Conservation (phyloP, 1,140 invertebrate species). For the Heliothis virescens region DNA sequence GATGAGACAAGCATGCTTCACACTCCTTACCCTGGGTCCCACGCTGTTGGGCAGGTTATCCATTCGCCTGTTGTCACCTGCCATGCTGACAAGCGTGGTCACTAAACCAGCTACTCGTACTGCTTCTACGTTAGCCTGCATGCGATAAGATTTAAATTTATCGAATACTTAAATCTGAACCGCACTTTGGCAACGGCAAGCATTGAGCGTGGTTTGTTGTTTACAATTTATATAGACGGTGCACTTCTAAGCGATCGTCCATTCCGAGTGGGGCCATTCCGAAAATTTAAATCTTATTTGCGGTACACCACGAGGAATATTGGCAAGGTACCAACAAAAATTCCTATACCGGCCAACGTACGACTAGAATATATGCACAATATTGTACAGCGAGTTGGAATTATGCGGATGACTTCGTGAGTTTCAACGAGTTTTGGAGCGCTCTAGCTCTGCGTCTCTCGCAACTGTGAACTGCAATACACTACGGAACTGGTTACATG, state of each 20-base stretch:
- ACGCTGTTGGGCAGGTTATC: conserved; percentile 82
- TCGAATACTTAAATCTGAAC: conserved; percentile 62
- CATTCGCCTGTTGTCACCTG: conserved; percentile 86
- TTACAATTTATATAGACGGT: conserved; percentile 37
- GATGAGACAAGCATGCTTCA: conserved; percentile 66
- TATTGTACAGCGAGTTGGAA: conserved; percentile 54
- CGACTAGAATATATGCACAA: conserved; percentile 55
- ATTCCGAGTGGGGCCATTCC: conserved; percentile 58
- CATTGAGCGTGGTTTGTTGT: conserved; percentile 42
- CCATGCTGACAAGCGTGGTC: conserved; percentile 91
- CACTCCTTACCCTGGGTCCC: conserved; percentile 79
- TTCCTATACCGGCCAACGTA: conserved; percentile 59
- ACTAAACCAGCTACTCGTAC: conserved; percentile 91
- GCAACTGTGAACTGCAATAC: conserved; percentile 56
- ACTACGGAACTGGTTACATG: conserved; percentile 60
- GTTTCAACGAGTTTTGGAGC: conserved; percentile 54
- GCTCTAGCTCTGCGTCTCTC: conserved; percentile 49
- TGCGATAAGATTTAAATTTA: conserved; percentile 85
- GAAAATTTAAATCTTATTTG: conserved; percentile 84
- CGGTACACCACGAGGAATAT: conserved; percentile 60
- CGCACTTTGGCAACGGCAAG: conserved; percentile 50
- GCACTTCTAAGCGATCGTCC: conserved; percentile 50
- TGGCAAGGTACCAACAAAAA: conserved; percentile 68
- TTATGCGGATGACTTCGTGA: conserved; percentile 62
- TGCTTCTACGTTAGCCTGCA: conserved; percentile 89